Evolutionary conservation across 2,888 invertebrate genomes (phyloP).

Genomic region (Sarcophaga variegata): DNA sequence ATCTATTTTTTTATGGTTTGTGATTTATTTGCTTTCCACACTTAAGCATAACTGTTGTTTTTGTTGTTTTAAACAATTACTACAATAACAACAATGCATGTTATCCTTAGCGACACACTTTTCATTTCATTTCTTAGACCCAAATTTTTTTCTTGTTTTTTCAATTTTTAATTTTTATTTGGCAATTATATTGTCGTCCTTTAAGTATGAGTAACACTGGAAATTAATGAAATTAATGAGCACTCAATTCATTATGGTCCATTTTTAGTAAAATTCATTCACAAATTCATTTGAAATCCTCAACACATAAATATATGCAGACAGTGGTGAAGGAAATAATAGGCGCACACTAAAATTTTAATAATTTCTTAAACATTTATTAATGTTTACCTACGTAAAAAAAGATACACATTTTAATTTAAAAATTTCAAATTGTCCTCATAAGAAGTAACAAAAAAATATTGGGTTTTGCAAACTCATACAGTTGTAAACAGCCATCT

Average conservation of each 20-base stretch:
- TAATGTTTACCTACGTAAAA: too few relatives aligned
- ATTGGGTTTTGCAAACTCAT: too few relatives aligned
- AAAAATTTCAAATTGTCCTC: too few relatives aligned
- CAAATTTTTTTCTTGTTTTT: background rate
- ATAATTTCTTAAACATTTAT: too few relatives aligned
- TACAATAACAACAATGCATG: slow-evolving; percentile 7
- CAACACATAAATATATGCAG: too few relatives aligned
- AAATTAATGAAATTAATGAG: slow-evolving; percentile 42
- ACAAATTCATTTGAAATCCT: background rate
- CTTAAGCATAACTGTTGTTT: slow-evolving; percentile 25
- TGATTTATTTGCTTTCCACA: slow-evolving; percentile 59
- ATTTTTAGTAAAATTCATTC: slow-evolving; percentile 34
- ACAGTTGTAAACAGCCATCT: too few relatives aligned
- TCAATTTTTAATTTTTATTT: slow-evolving; percentile 24
- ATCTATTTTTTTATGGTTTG: slow-evolving; percentile 2
- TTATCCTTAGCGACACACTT: slow-evolving; percentile 33
- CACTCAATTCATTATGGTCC: slow-evolving; percentile 18
- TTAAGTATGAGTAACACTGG: slow-evolving; percentile 38
- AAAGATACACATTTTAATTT: too few relatives aligned
- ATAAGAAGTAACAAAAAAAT: too few relatives aligned
- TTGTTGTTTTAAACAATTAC: slow-evolving; percentile 1
- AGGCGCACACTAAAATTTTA: too few relatives aligned
- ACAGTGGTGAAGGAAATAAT: too few relatives aligned
- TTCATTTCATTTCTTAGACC: background rate
- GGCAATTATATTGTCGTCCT: slow-evolving; percentile 10